Evolutionary conservation across 2,888 invertebrate species (phyloP).

Genomic region (Amphipoea lucens): DNA sequence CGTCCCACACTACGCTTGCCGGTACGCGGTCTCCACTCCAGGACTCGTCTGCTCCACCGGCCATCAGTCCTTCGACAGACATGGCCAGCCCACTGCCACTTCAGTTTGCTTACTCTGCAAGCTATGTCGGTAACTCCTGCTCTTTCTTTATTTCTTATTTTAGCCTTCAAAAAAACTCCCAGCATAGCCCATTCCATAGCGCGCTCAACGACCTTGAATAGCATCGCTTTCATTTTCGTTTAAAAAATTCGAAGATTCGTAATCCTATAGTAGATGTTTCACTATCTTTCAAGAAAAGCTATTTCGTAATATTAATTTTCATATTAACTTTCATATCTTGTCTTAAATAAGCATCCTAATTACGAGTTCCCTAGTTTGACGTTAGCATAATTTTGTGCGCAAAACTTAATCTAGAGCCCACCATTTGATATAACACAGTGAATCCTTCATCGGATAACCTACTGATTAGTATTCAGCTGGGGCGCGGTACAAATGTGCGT

Average conservation of each 20-base stretch:
- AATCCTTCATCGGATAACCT: constrained; percentile 25
- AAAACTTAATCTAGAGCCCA: constrained; percentile 26
- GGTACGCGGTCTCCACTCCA: too few relatives aligned
- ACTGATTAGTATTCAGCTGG: constrained; percentile 57
- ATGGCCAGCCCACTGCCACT: too few relatives aligned
- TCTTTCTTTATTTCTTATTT: neutral
- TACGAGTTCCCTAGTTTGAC: neutral
- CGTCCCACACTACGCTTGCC: too few relatives aligned
- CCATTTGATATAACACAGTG: constrained; percentile 31
- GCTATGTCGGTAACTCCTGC: too few relatives aligned
- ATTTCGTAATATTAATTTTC: neutral
- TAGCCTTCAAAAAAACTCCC: neutral
- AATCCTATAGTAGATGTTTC: neutral
- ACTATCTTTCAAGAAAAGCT: neutral
- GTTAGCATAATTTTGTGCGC: neutral
- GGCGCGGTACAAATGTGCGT: constrained; percentile 54
- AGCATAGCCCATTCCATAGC: neutral
- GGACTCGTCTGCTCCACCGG: too few relatives aligned
- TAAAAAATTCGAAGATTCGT: neutral
- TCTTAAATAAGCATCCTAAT: constrained; percentile 11
- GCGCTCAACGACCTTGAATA: neutral
- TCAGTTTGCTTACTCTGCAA: too few relatives aligned
- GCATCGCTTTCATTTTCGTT: neutral
- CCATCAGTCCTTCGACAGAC: too few relatives aligned
- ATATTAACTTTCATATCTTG: neutral